Evolutionary conservation across 1,140 invertebrate genomes (phyloP), one percentile per base, ranked within the genome.

Genomic region (Chironomus tepperi): DNA sequence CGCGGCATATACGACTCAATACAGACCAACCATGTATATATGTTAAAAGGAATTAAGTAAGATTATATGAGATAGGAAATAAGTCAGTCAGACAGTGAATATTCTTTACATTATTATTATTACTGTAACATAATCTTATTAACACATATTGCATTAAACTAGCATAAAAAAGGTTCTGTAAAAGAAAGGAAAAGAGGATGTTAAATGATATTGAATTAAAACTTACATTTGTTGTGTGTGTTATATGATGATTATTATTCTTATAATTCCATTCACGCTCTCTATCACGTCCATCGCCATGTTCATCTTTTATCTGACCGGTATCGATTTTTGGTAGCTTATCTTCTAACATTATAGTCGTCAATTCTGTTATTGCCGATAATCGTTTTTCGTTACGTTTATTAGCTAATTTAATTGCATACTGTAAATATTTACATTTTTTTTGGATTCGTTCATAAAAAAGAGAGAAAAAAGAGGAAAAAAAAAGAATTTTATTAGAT

Each of bases 291-390:
- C 43, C 57, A 47, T 76, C 75, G 78, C 79, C 75, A 43, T 81
- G 83, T 79, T 86, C 82, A 73, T 84, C 84, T 78, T 85, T 84
- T 77, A 84, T 84, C 77, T 86, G 86, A 73, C 84, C 85, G 10
- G 84, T 86, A 77, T 87, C 86, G 77, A 87, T 80, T 81, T 87
- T 87, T 77, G 85, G 85, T 80, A 86, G 85, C 78, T 87, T 86
- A 77, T 86, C 86, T 75, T 83, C 84, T 80, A 86, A 79, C 64
- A 81, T 81, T 42, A 79, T 80, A 74, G 79, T 79, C 16, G 81
- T 82, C 65, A 82, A 76, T 77, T 85, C 81, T 80, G 85, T 81
- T 80, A 80, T 79, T 81, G 79, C 77, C 79, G 84, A 82, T 82
- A 85, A 77, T 77, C 81, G 79, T 82, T 87, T 84, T 82, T 87